phyloP scores from a whole-genome alignment of 35 echinoderm and acorn worm species.

The Apostichopus californicus region DNA sequence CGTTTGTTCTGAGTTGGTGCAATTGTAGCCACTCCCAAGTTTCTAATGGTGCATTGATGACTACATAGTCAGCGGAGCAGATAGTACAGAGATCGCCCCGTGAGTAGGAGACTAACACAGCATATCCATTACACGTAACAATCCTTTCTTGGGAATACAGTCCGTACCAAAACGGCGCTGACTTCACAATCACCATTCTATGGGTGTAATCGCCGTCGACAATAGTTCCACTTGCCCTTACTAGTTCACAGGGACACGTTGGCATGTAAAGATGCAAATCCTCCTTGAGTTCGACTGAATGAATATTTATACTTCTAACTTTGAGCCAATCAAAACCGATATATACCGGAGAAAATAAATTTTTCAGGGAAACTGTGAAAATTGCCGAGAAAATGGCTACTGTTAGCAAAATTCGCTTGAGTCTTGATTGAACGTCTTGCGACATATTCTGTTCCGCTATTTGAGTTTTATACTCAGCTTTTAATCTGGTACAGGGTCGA shows the following conservation, averaged over 20 bases:
- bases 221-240: not conserved
- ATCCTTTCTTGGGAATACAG: not conserved
- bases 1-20: not conserved
- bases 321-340: not conserved
- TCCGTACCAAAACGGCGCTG: not conserved
- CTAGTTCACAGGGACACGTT: not conserved
- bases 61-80: constrained; percentile 1
- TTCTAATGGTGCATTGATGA: not conserved
- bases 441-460: not conserved
- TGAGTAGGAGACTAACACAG: not conserved
- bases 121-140: not conserved
- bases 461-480: not conserved
- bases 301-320: not conserved
- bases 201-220: not conserved
- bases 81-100: not conserved
- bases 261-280: not conserved
- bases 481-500: not conserved
- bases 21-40: not conserved
- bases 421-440: not conserved
- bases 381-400: not conserved
- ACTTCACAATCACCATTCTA: constrained; percentile 5
- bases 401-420: not conserved
- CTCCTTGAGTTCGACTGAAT: not conserved
- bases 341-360: not conserved
- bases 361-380: not conserved